Base-by-base conservation (phyloP, 23 tunicate genomes). In the Ascidia mentula region DNA sequence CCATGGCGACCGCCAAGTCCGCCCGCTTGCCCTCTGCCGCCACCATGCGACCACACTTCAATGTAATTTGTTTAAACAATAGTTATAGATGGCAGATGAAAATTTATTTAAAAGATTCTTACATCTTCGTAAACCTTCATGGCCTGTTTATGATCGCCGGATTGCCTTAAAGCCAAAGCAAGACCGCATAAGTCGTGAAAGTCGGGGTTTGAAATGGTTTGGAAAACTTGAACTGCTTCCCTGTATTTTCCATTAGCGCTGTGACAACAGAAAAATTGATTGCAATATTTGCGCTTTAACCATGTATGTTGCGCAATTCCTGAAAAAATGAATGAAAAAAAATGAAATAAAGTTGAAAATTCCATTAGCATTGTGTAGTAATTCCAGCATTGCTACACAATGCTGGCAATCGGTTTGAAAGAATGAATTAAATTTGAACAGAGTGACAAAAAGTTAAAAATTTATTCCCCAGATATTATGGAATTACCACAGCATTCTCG, bases 1-100 rank as follows among this genome's bases (percentile, higher is more conserved):
- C 85, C 77, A 81, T 72, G 28, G 85, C 85, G 33, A 81, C 85
- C 40, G 72, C 28, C 60, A 71, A 77, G 30, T 81, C 36, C 9
- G 77, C 77, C 31, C 72, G 72, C 13, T 81, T 69, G 18, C 33
- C 77, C 20, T 81, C 85, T 53, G 65, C 24, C 65, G 65, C 65
- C 65, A 53, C 65, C 65, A 53, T 9, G 65, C 13, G 65, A 28
- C 65, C 22, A 53, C 28, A 26, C 65, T 53, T 53, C 24, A 53
- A 53, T 20, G 24, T 3, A 9, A 5, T 5, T 53, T 26, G 24
- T 5, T n/a, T n/a, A n/a, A n/a, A n/a, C n/a, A n/a, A 5, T 53
- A 53, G 65, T 53, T 9, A 6, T 28, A 9, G 24, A 28, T 5
- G 65, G 65, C 13, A 3, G 13, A 9, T 53, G 7, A 5, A 53